A percentile compares a stretch with the other conserved stretches of the same genome.
phyloP scores from a whole-genome alignment of 2,888 invertebrate genomes.

The Punctoribates punctum region DNA sequence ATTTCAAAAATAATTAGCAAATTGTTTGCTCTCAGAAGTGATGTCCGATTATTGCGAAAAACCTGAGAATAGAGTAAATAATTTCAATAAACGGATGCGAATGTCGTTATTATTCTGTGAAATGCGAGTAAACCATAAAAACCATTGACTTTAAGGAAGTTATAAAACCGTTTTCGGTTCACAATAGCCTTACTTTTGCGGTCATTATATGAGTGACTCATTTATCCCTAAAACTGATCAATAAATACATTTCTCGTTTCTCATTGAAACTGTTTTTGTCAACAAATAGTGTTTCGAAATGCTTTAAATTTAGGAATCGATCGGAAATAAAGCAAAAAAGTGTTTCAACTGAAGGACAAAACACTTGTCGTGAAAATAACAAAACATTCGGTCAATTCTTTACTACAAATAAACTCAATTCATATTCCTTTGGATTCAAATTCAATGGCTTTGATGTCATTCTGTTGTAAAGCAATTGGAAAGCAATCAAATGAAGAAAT shows the following conservation, averaged over 20 bases:
- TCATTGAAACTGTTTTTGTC: not conserved
- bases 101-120: conserved; percentile 16
- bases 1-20: no score
- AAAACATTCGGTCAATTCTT: no score
- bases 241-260: not conserved
- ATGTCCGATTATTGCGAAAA: not conserved
- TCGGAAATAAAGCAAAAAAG: no score
- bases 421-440: no score
- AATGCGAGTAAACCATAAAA: not conserved
- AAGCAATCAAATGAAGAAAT: not conserved
- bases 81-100: not conserved
- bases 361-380: no score
- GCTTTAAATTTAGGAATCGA: not conserved
- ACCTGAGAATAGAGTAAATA: not conserved
- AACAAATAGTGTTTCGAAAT: not conserved
- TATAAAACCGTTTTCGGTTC: not conserved
- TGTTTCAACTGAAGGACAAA: no score
- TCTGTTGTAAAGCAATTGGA: no score
- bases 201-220: not conserved
- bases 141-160: conserved; percentile 22
- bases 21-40: no score
- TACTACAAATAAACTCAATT: no score
- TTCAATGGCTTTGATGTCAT: no score
- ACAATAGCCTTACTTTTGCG: not conserved
- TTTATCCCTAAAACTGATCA: not conserved